Base-by-base conservation (phyloP, 2,113 vertebrate genomes). In the Rafetus swinhoei region DNA sequence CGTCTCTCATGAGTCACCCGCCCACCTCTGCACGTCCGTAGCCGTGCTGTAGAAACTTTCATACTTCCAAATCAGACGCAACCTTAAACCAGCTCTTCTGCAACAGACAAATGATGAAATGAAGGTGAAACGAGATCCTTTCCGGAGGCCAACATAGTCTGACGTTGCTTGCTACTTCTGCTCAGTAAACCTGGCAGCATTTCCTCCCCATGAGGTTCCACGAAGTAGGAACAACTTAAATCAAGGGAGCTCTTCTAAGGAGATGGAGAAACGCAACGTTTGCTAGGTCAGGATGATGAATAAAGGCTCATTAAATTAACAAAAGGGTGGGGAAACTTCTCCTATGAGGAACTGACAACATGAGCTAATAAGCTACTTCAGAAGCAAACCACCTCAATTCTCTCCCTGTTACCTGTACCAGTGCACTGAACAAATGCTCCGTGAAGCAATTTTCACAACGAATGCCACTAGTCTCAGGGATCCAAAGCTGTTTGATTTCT, bases 171-270 rank as follows among this genome's bases (percentile, higher is more conserved):
- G 18, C 32, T n/a, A 27, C 55, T 57, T 50, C 59, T 65, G 93
- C 79, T 97, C 97, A 88, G 95, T 90, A 92, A 62, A 76, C 52
- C 25, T 81, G 89, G 91, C 94, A 96, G 94, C 79, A 53, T 1
- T 4, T 53, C 85, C 79, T 89, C 94, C 79, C 88, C 90, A 54
- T 29, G 90, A 87, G 92, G 86, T 91, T 91, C 89, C 85, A 77
- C 0, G 0, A 79, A 92, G 52, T 57, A 91, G 4, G 0, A 90
- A 94, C 7, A 83, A 91, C 89, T 94, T 79, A 45, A 88, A 96
- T 95, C 95, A 88, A 94, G 90, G 84, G 35, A 93, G 86, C 50
- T 89, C 90, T 85, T 87, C 0, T 15, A 60, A 83, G 60, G 19
- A 13, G 16, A 90, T 27, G 88, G 83, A 82, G 92, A 81, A 2